phyloP scores from a whole-genome alignment of 2,113 vertebrate genomes.

The Clupea harengus region DNA sequence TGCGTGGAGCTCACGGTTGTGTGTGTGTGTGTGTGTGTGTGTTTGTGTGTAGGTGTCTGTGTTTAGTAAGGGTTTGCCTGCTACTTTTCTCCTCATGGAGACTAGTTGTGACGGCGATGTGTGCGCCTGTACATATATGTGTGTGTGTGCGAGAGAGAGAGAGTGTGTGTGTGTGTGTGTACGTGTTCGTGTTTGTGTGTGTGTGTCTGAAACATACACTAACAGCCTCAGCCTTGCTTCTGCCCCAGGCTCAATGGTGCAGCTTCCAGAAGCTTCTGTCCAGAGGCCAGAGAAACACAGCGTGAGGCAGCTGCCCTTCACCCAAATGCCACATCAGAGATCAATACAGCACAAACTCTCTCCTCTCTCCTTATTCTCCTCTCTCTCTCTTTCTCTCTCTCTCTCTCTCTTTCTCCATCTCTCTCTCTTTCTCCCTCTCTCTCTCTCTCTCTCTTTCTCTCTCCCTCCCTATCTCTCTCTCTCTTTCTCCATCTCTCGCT shows the following conservation, averaged over 20 bases:
- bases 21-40: constrained; percentile 32
- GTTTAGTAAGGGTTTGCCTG: no score
- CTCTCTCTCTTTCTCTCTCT: background rate
- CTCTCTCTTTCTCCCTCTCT: background rate
- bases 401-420: background rate
- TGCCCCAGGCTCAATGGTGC: background rate
- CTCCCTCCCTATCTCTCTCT: no score
- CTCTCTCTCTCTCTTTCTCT: constrained; percentile 53
- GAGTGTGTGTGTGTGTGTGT: no score
- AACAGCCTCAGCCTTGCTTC: background rate
- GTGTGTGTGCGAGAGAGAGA: no score
- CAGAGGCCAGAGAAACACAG: background rate
- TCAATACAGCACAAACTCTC: background rate
- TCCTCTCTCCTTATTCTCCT: no score
- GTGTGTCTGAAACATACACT: background rate
- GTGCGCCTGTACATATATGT: no score
- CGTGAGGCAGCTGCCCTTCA: constrained; percentile 9
- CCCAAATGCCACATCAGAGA: constrained; percentile 1
- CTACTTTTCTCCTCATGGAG: no score
- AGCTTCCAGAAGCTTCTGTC: background rate
- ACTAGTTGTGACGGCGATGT: no score
- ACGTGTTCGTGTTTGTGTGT: constrained; percentile 6
- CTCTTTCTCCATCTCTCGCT: no score
- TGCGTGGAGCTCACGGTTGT: constrained; percentile 27
- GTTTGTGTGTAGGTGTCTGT: no score